A percentile compares a stretch with the other conserved stretches of the same genome.
Conservation (phyloP, 2,888 invertebrate genomes). For the Argyresthia albistria region DNA sequence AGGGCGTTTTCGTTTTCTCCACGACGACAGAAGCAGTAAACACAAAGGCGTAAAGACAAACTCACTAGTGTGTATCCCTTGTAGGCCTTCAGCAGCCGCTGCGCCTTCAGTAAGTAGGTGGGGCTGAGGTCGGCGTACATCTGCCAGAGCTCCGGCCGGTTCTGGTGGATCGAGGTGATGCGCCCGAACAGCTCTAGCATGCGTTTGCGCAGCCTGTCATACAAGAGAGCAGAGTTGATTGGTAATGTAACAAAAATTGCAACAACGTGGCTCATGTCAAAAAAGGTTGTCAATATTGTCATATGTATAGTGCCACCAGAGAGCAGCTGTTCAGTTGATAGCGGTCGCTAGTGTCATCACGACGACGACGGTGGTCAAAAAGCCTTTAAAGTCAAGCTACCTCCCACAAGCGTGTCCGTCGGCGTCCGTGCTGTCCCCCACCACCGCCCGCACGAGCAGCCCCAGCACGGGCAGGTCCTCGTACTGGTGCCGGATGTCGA, state of each 20-base stretch:
- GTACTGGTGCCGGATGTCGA: conserved; percentile 88
- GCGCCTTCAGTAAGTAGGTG: conserved; percentile 72
- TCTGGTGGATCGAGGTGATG: conserved; percentile 77
- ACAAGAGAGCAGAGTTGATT: no score
- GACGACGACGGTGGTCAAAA: no score
- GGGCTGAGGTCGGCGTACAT: conserved; percentile 82
- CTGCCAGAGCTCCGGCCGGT: conserved; percentile 85
- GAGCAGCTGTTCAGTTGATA: no score
- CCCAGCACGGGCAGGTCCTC: conserved; percentile 82
- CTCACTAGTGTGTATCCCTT: conserved; percentile 77
- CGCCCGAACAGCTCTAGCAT: conserved; percentile 81
- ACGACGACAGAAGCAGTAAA: no score
- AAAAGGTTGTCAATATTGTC: no score
- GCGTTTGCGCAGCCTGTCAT: conserved; percentile 59
- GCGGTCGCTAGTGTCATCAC: no score
- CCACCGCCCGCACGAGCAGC: conserved; percentile 80
- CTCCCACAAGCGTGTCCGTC: conserved; percentile 63
- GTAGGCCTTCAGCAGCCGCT: conserved; percentile 84
- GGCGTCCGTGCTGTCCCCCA: conserved; percentile 75
- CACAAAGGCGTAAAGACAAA: no score
- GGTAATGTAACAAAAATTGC: no score
- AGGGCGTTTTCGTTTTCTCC: no score
- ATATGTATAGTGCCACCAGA: no score
- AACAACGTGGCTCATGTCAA: no score
- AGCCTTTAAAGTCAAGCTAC: no score